Conservation (phyloP, 2,888 invertebrate species). For the Chrysomela aeneicollis region DNA sequence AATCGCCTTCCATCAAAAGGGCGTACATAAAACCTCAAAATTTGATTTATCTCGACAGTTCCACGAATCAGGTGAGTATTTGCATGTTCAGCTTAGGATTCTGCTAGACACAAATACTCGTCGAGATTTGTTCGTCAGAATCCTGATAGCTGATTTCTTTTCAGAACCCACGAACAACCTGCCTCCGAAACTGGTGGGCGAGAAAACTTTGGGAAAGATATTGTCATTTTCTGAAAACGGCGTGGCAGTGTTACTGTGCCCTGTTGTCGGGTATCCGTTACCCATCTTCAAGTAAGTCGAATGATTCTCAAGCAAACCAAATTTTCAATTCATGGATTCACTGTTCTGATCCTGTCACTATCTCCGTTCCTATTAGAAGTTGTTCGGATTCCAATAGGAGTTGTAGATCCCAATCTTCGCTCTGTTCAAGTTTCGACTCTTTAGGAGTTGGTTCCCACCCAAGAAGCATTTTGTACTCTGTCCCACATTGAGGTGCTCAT, state of each 20-base stretch:
- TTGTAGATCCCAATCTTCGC: no score
- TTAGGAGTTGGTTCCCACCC: no score
- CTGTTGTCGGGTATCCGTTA: constrained; percentile 74
- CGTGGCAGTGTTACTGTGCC: constrained; percentile 72
- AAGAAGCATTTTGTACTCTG: background rate
- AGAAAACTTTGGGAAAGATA: constrained; percentile 68
- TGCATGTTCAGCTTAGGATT: background rate
- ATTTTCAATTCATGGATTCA: no score
- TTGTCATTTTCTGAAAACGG: constrained; percentile 64
- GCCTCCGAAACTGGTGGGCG: constrained; percentile 61
- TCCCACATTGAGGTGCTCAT: background rate
- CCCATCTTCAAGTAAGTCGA: constrained; percentile 79
- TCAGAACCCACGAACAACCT: constrained; percentile 63
- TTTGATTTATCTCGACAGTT: no score
- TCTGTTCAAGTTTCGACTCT: no score
- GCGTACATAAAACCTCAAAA: no score
- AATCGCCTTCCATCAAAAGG: no score
- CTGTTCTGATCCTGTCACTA: no score
- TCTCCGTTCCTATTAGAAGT: no score
- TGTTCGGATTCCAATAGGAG: no score
- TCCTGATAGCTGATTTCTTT: constrained; percentile 55
- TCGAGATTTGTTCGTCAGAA: background rate
- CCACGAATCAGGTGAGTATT: background rate
- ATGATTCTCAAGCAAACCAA: no score
- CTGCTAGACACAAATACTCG: background rate